Conservation (phyloP, 2,888 invertebrate species). For the Papilio protenor region DNA sequence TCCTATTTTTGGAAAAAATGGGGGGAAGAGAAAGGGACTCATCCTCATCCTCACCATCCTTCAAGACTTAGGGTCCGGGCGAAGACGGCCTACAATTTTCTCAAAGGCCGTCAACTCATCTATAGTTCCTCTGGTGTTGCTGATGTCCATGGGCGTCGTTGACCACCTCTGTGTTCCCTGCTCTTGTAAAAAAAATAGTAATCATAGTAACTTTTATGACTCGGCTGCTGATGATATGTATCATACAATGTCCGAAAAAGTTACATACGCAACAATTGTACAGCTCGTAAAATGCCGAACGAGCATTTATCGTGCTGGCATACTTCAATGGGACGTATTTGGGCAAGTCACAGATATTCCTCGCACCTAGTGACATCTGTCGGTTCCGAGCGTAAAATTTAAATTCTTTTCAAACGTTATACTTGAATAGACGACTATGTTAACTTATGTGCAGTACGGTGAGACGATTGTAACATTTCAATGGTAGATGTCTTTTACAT, state of each 20-base stretch:
- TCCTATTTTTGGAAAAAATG: too few relatives aligned
- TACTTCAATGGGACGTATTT: not conserved
- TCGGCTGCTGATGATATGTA: not conserved
- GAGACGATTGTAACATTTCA: not conserved
- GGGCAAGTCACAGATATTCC: not conserved
- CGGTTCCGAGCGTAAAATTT: not conserved
- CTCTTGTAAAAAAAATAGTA: too few relatives aligned
- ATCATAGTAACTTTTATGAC: not conserved
- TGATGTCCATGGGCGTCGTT: too few relatives aligned
- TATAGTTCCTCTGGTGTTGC: too few relatives aligned
- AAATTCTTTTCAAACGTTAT: not conserved
- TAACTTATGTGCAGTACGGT: not conserved
- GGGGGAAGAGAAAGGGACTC: too few relatives aligned
- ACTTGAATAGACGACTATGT: not conserved
- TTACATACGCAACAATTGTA: not conserved
- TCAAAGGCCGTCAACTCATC: too few relatives aligned
- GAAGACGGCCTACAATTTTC: too few relatives aligned
- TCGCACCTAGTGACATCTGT: slow-evolving; percentile 2
- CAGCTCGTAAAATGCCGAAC: not conserved
- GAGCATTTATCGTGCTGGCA: not conserved
- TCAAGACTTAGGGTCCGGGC: too few relatives aligned
- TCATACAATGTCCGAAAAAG: not conserved
- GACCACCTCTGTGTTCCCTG: too few relatives aligned
- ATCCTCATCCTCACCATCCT: too few relatives aligned
- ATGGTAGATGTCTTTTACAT: not conserved